Evolutionary conservation across 1,140 invertebrate species (phyloP), one percentile per base, ranked within the genome.

Genomic region (Scylla paramamosain): DNA sequence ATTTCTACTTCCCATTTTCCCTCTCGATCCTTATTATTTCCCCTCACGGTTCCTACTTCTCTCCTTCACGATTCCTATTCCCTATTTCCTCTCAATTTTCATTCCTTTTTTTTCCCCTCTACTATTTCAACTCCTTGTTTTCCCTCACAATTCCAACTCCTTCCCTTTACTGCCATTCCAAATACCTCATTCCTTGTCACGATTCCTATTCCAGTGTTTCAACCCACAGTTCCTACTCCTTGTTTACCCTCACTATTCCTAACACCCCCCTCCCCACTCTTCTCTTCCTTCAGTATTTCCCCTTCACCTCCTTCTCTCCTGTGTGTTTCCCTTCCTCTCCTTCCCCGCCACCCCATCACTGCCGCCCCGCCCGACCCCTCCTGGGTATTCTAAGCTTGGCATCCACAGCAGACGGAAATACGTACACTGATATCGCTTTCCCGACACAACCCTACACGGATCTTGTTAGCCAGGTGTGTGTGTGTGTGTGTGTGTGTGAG

Each of bases 341-440:
- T n/a, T 20, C 67, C 20, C 67, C 67, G 0, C 52, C 52, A 14
- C 52, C 52, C 10, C 52, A n/a, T n/a, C 39, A 39, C 39, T 2
- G 39, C 52, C 52, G 12, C 52, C 52, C 16, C 52, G 12, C 52
- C 10, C 52, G 1, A 12, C 52, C 52, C 20, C 67, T 0, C 67
- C n/a, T n/a, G 67, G 67, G 67, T 77, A 77, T 77, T 77, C 67
- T 77, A 77, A n/a, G 67, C 67, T 77, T 77, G 67, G 67, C 67
- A 77, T 77, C 25, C n/a, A 25, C 20, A n/a, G 12, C 67, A 77
- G 67, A 77, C 67, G 67, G 67, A 77, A 77, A 77, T 77, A 77
- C 8, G 67, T n/a, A 1, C 67, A 77, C 67, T 2, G 39, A 2
- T 77, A 77, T 77, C 67, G 67, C 25, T 77, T 77, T n/a, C 25